These are phyloP conservation scores for Leptinotarsa rubiginosa DNA, from an alignment of 2,888 invertebrate species.

Conservation along the genomic window DNA sequence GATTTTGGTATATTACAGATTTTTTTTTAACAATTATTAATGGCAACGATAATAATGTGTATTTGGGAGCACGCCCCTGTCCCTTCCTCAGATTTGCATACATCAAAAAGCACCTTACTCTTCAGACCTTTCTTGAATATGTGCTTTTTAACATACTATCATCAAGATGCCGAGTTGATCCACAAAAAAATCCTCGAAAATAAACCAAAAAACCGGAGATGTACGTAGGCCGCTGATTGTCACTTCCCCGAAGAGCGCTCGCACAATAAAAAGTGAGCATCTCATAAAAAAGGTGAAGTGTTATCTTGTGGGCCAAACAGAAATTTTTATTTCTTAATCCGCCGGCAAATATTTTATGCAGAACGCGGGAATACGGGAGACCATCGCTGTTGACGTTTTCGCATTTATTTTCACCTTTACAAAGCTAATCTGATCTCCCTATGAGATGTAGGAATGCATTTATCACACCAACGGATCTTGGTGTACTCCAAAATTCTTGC, in stretches of 20 bases:
- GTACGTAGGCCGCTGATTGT: slow-evolving; percentile 28
- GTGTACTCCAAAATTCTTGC: neutral
- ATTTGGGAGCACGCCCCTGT: neutral
- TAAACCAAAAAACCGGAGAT: slow-evolving; percentile 11
- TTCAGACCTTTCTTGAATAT: slow-evolving; percentile 44
- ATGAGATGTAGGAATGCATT: slow-evolving; percentile 16
- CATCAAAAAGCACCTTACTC: slow-evolving; percentile 51
- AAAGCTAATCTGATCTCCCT: slow-evolving; percentile 16
- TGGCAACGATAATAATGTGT: no score
- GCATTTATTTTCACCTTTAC: slow-evolving; percentile 15
- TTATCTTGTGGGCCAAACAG: slow-evolving; percentile 28
- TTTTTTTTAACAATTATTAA: no score
- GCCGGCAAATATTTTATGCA: slow-evolving; percentile 25
- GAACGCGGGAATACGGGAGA: slow-evolving; percentile 3
- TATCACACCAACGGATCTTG: neutral
- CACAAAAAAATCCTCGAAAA: neutral
- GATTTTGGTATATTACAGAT: no score
- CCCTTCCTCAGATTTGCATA: slow-evolving; percentile 54
- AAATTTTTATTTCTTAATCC: slow-evolving; percentile 35
- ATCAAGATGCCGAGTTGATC: slow-evolving; percentile 23
- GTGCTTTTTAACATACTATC: slow-evolving; percentile 44
- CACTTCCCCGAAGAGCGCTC: slow-evolving; percentile 23
- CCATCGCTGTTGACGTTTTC: slow-evolving; percentile 9
- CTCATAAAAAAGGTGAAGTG: slow-evolving; percentile 25
- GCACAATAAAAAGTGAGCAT: slow-evolving; percentile 6